These are phyloP conservation scores for Archips crataeganus DNA, from an alignment of 2,888 invertebrate species.

Conservation along the genomic window DNA sequence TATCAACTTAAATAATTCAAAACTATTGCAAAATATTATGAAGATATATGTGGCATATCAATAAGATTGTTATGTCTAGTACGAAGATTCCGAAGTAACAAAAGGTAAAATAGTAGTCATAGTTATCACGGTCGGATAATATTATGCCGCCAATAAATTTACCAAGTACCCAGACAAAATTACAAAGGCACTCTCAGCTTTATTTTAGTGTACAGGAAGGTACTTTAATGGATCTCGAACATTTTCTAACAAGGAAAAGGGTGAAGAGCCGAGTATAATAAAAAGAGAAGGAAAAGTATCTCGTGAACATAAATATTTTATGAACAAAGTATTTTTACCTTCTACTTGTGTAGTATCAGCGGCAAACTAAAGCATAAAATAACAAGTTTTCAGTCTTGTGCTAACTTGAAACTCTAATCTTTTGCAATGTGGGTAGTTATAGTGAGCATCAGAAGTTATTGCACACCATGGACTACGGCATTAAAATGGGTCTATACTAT, in stretches of 20 bases:
- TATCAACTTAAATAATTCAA: not conserved
- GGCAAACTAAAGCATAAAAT: constrained; percentile 2
- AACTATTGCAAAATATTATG: not conserved
- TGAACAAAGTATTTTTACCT: constrained; percentile 27
- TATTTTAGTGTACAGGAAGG: constrained; percentile 3
- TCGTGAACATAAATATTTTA: constrained; percentile 31
- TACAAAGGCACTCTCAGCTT: constrained; percentile 13
- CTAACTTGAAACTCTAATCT: not conserved
- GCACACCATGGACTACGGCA: no score
- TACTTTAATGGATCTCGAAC: constrained; percentile 18
- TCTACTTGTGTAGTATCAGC: not conserved
- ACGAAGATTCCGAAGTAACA: not conserved
- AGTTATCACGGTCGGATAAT: constrained; percentile 8
- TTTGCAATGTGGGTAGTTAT: no score
- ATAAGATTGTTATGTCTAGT: not conserved
- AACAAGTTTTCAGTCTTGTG: not conserved
- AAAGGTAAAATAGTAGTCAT: not conserved
- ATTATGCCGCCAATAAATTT: constrained; percentile 6
- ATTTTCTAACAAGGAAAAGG: constrained; percentile 28
- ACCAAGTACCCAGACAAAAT: constrained; percentile 7
- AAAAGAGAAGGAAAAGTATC: constrained; percentile 25
- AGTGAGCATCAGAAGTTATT: no score
- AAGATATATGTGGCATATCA: not conserved
- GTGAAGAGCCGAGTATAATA: constrained; percentile 13
- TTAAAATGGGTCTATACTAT: no score